A percentile compares a stretch with the other conserved stretches of the same genome.
Conservation (phyloP, 2,888 invertebrate genomes). For the Crocallis elinguaria region DNA sequence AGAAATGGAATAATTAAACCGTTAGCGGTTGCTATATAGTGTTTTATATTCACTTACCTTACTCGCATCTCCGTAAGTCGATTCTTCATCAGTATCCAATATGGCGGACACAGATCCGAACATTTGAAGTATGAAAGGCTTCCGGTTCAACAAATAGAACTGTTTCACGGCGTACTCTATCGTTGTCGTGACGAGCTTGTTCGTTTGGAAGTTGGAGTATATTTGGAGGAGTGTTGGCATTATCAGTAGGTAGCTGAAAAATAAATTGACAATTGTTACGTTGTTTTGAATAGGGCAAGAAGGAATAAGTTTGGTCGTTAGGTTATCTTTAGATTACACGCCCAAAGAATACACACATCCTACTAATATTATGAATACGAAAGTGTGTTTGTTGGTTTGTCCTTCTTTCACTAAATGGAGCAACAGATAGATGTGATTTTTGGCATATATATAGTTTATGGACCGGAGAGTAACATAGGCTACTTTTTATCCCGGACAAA, state of each 20-base stretch:
- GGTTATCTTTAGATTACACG: too few species aligned
- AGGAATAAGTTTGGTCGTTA: too few species aligned
- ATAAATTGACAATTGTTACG: not conserved
- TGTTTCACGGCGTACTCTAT: conserved; percentile 99
- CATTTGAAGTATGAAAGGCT: conserved; percentile 99
- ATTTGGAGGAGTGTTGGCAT: conserved; percentile 99
- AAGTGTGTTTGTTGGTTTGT: too few species aligned
- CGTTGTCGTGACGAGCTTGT: conserved; percentile 96
- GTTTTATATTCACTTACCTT: conserved; percentile 85
- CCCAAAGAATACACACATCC: too few species aligned
- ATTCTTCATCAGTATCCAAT: conserved; percentile 95
- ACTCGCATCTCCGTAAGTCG: conserved; percentile 95
- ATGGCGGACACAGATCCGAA: conserved; percentile 99
- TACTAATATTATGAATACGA: too few species aligned
- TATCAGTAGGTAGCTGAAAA: conserved; percentile 93
- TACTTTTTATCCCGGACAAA: too few species aligned
- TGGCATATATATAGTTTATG: too few species aligned
- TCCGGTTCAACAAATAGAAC: conserved; percentile 98
- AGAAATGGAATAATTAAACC: too few species aligned
- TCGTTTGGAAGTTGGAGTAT: conserved; percentile 99
- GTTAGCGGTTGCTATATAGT: not conserved
- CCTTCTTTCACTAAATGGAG: too few species aligned
- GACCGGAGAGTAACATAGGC: too few species aligned
- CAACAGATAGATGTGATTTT: too few species aligned
- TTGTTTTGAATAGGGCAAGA: not conserved